phyloP scores from a whole-genome alignment of 2,797 vertebrate species.

The Myotis vivesi region DNA sequence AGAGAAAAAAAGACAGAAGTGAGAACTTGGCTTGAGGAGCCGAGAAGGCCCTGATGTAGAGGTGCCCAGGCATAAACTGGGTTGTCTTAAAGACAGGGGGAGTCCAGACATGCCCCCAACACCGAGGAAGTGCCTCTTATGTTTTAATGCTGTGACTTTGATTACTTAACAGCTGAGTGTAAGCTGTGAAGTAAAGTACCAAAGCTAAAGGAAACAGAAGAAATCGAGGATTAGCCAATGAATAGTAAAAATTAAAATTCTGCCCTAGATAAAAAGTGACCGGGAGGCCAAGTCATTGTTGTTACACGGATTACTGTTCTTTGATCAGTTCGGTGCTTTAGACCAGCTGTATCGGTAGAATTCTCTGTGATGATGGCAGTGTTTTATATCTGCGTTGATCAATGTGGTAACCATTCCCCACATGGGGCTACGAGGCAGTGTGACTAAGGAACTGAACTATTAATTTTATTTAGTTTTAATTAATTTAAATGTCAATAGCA shows the following conservation, averaged over 20 bases:
- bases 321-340: neutral
- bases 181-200: constrained; percentile 1
- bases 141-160: neutral
- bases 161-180: neutral
- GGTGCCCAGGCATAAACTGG: too few species aligned
- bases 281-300: neutral
- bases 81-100: neutral
- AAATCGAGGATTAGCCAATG: neutral
- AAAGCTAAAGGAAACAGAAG: constrained; percentile 5
- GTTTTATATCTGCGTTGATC: neutral
- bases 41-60: accelerated
- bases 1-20: neutral
- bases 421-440: accelerated
- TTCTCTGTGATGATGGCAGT: neutral
- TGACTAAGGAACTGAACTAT: neutral
- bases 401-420: accelerated
- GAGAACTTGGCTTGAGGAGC: neutral
- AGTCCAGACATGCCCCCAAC: accelerated
- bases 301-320: neutral
- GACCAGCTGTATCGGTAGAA: neutral
- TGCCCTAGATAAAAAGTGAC: neutral
- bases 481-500: neutral
- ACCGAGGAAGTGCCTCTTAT: neutral
- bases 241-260: neutral
- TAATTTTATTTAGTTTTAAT: neutral